Percentiles rank a stretch among this genome's conserved stretches.
These are phyloP conservation scores for Choloepus hoffmanni DNA, from an alignment of 2,113 vertebrate species.

Conservation along the genomic window DNA sequence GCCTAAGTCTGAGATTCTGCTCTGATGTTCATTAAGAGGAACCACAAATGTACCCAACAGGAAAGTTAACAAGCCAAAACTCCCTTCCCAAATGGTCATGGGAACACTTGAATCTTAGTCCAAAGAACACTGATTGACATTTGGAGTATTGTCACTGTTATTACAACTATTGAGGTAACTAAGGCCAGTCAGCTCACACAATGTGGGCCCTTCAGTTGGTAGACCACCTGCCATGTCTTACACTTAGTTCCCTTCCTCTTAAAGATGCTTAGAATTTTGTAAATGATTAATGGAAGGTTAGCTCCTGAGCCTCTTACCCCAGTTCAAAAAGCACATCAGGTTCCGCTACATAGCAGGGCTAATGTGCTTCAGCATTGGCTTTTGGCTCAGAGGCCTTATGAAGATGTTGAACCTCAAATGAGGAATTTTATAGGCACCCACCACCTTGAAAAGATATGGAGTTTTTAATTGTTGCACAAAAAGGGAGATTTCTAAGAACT, in stretches of 20 bases:
- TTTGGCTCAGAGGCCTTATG: neutral
- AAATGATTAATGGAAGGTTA: neutral
- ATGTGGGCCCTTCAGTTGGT: neutral
- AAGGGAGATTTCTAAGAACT: neutral
- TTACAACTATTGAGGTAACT: neutral
- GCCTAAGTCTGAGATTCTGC: neutral
- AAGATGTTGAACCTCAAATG: neutral
- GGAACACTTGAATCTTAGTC: neutral
- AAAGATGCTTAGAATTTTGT: constrained; percentile 25
- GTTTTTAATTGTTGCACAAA: neutral
- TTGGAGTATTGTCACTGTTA: neutral
- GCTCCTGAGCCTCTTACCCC: neutral
- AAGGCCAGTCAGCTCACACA: neutral
- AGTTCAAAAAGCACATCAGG: neutral
- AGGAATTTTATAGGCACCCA: neutral
- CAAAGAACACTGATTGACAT: neutral
- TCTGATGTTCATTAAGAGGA: neutral
- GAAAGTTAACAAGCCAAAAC: neutral
- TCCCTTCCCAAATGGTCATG: neutral
- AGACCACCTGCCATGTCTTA: neutral
- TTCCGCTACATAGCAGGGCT: neutral
- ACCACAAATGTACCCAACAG: neutral
- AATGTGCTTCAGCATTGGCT: neutral
- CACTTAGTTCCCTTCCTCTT: neutral
- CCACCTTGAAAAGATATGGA: neutral